These are phyloP conservation scores for Syngnathus typhle DNA, from an alignment of 2,113 vertebrate species.

Conservation along the genomic window DNA sequence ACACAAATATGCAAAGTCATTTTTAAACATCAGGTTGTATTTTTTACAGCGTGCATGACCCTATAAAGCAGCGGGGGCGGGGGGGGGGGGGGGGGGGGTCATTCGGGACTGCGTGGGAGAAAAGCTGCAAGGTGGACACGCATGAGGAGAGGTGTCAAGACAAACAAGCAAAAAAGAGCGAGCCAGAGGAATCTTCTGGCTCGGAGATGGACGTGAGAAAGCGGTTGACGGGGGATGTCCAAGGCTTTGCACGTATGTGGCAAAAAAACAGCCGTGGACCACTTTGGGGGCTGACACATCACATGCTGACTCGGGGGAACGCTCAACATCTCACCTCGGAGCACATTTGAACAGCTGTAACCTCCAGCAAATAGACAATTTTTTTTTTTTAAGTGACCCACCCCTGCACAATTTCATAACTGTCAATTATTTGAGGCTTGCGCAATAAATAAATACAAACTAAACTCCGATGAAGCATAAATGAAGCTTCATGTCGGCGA, in stretches of 20 bases:
- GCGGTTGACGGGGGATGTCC: slow-evolving; percentile 21
- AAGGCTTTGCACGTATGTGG: slow-evolving; percentile 13
- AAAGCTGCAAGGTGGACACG: neutral
- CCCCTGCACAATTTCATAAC: neutral
- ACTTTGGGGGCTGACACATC: slow-evolving; percentile 13
- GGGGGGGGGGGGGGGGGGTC: too few species aligned
- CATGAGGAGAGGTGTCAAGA: slow-evolving; percentile 27
- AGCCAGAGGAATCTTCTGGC: slow-evolving; percentile 27
- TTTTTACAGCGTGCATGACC: too few species aligned
- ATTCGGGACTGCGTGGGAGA: too few species aligned
- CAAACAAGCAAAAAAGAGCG: slow-evolving; percentile 40
- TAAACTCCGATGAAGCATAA: neutral
- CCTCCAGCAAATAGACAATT: neutral
- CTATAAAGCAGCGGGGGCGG: too few species aligned
- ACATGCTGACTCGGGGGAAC: slow-evolving; percentile 18
- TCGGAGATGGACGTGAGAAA: slow-evolving; percentile 13
- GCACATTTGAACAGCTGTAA: neutral
- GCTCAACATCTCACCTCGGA: slow-evolving; percentile 8
- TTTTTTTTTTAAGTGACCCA: neutral
- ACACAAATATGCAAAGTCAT: too few species aligned
- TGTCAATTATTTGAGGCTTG: too few species aligned
- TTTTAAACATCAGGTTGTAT: too few species aligned
- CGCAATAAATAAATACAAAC: neutral
- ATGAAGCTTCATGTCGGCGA: neutral
- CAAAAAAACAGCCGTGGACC: neutral